Base-by-base conservation (phyloP, 2,888 invertebrate genomes). In the Myathropa florea region DNA sequence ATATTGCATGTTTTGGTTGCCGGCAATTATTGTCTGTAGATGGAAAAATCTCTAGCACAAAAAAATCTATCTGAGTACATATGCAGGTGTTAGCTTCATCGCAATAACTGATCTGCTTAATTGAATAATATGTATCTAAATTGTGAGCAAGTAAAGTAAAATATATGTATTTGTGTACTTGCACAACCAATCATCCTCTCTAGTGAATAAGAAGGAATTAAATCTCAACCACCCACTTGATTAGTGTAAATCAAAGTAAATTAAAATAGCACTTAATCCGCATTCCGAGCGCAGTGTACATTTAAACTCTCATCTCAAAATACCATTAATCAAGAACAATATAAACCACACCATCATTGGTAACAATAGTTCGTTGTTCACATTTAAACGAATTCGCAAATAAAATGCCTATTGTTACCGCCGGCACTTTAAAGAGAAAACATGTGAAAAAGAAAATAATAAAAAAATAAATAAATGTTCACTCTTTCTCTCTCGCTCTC, bases 241-340 rank as follows among this genome's bases (percentile, higher is more conserved):
- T 85, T 77, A 77, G 77, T 77, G 77, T 65, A 73, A 85, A 85
- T 82, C 85, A 85, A 82, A 85, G 77, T 85, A 85, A 82, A 85
- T 85, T 82, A 77, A 63, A 73, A 85, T 78, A 78, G 46, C 84
- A 81, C 77, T 78, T 73, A 60, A 61, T 71, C 61, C 61, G 12
- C 71, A 71, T 64, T 65, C 64, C 59, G 39, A 75, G 73, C 36
- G 64, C 64, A 68, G 39, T 70, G 79, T 64, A 59, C 60, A 78
- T 75, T 84, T 79, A 75, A 80, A 80, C 84, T 80, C 76, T 80
- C 84, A 71, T 57, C 63, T 82, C 59, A 63, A 85, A 85, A 82
- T 64, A 72, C 70, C 85, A 85, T 85, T 85, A 85, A 85, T 85
- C 85, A 85, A 77, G 60, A 73, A 77, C 73, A 82, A 60, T 82